Base-by-base conservation (phyloP, 2,888 invertebrate genomes). In the Andrena hattorfiana region DNA sequence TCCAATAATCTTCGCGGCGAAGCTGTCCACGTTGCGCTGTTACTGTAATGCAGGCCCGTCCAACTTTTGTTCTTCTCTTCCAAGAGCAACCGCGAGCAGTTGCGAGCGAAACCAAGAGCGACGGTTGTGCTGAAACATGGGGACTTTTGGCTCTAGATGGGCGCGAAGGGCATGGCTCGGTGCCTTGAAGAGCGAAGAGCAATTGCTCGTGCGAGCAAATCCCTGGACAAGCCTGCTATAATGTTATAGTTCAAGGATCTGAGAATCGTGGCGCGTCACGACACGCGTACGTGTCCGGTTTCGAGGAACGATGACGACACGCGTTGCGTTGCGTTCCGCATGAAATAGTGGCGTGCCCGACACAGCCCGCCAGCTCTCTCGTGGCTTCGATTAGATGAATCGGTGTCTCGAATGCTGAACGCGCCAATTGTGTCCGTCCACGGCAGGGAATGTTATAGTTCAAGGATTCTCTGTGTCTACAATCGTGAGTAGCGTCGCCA, bases 241-340 rank as follows among this genome's bases (percentile, higher is more conserved):
- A 86, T 78, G 78, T 76, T 81, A 84, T 80, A 84, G 84, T 84
- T 84, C 84, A 84, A 84, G 84, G 84, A 84, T 80, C 84, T 35
- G 49, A 60, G 56, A 56, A 32, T n/a, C 62, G 59, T 30, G 59
- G 42, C 60, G 66, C 70, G 59, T 60, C 30, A 49, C 67, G 20
- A 7, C 28, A 10, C 10, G 48, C 63, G 66, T 77, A 72, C 51
- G 63, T 67, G 51, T 35, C 13, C 32, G 35, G 2, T 48, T 63
- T 54, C 23, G 42, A 26, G 10, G 20, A 42, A 42, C 42, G 28
- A 35, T 16, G 76, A 54, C 54, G 77, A 28, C 56, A 66, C 42
- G 16, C 48, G 70, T 26, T 32, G 51, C 72, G 64, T 48, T 68
- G 60, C 42, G 30, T 30, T 49, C 23, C 56, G 32, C n/a, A 8